Base-by-base conservation (phyloP, 2,888 invertebrate species). In the Netelia virgata region DNA sequence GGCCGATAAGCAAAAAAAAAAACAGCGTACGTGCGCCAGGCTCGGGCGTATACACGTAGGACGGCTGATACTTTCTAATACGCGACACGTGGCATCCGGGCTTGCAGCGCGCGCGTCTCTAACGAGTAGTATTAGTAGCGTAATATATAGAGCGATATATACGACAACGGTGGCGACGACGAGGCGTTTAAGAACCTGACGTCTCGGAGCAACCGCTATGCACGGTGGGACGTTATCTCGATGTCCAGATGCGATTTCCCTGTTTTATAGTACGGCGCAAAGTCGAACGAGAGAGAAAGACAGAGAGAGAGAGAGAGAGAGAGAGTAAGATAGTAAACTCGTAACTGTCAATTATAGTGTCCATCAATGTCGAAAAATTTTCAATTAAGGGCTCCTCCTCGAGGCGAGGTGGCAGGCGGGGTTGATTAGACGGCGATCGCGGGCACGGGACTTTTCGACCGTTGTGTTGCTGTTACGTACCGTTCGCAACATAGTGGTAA, bases 21-120 rank as follows among this genome's bases (percentile, higher is more conserved):
- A 74, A 55, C 72, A 55, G 20, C 61, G 47, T 76, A 36, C 43
- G 53, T 41, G 66, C 43, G 23, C 10, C 55, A 18, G 41, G 57
- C 72, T 83, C 36, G 53, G 23, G 53, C 77, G 70, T 68, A 28
- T 63, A 78, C 66, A 73, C 84, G 77, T 87, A 82, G 83, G 82
- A 72, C 72, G 85, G 84, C 72, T 63, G 69, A 83, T 83, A 85
- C 86, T 86, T 87, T 87, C 87, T 87, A 87, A 87, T 85, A 77
- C 72, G 59, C 76, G 72, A 80, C 72, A 80, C 72, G 76, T 72
- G 72, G 81, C 85, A 84, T 83, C 81, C 76, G 78, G 82, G 76
- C 85, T 63, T 63, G 36, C 66, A 18, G 41, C 50, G 78, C 57
- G 55, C 76, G 78, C 72, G 75, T 82, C 75, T 82, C 77, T 80